These are phyloP conservation scores for Vannuccia rotundouncinata DNA, from an alignment of 2,888 invertebrate genomes.

Conservation along the genomic window DNA sequence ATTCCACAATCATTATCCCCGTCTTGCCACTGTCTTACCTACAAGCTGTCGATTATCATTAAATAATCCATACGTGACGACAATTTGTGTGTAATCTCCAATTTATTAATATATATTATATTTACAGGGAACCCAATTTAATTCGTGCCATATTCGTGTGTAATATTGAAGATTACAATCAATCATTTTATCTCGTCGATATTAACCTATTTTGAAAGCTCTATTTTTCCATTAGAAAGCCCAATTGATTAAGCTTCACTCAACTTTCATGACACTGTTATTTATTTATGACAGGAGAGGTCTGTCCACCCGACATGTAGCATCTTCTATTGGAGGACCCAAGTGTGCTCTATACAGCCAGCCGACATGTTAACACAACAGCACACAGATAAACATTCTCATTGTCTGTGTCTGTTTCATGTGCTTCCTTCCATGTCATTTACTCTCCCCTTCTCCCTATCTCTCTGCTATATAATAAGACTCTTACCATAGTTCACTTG, in stretches of 20 bases:
- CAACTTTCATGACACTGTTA: neutral
- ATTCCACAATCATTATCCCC: neutral
- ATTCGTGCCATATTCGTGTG: too few species aligned
- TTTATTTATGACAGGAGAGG: neutral
- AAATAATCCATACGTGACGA: too few species aligned
- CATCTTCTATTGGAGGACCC: too few species aligned
- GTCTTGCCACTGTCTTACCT: slow-evolving; percentile 11
- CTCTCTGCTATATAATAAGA: neutral
- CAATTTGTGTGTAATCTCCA: too few species aligned
- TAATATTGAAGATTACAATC: too few species aligned
- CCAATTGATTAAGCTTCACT: neutral
- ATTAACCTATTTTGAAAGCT: too few species aligned
- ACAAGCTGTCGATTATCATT: too few species aligned
- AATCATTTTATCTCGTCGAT: too few species aligned
- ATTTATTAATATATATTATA: too few species aligned
- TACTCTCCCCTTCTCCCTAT: neutral
- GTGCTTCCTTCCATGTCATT: neutral
- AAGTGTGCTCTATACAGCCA: too few species aligned
- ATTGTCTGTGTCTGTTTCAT: neutral
- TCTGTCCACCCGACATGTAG: too few species aligned
- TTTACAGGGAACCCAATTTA: too few species aligned
- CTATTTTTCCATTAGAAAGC: neutral
- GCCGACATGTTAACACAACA: neutral
- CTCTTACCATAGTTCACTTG: neutral
- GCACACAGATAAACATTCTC: neutral